Evolutionary conservation across 2,888 invertebrate species (phyloP).

Genomic region (Callimorpha dominula): DNA sequence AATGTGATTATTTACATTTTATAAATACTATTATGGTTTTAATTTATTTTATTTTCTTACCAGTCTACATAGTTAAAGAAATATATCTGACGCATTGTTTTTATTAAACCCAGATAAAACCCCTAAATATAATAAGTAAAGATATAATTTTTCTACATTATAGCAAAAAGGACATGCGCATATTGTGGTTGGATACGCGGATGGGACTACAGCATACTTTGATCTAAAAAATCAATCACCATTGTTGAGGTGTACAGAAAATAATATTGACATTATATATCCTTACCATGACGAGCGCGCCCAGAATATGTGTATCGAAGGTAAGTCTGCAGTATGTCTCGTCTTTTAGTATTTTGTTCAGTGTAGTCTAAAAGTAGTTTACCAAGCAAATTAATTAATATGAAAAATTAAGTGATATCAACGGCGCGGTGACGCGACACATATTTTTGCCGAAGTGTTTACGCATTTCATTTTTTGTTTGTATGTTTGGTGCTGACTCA

Average conservation of each 20-base stretch:
- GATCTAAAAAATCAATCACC: constrained; percentile 85
- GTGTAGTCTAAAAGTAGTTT: background rate
- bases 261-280: constrained; percentile 78
- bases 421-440: no score
- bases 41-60: background rate
- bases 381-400: no score
- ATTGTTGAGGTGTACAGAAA: constrained; percentile 73
- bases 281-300: constrained; percentile 88
- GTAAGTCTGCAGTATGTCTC: constrained; percentile 64
- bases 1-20: background rate
- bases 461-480: no score
- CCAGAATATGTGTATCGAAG: constrained; percentile 87
- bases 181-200: constrained; percentile 89
- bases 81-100: no score
- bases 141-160: constrained; percentile 27
- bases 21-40: background rate
- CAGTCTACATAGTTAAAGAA: no score
- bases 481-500: no score
- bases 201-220: constrained; percentile 89
- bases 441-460: no score
- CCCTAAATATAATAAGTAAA: background rate
- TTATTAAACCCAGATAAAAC: background rate
- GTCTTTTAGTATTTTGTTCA: background rate
- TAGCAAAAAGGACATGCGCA: constrained; percentile 84
- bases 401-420: no score